phyloP scores from a whole-genome alignment of 2,888 invertebrate genomes.

The Eristalis tenax region DNA sequence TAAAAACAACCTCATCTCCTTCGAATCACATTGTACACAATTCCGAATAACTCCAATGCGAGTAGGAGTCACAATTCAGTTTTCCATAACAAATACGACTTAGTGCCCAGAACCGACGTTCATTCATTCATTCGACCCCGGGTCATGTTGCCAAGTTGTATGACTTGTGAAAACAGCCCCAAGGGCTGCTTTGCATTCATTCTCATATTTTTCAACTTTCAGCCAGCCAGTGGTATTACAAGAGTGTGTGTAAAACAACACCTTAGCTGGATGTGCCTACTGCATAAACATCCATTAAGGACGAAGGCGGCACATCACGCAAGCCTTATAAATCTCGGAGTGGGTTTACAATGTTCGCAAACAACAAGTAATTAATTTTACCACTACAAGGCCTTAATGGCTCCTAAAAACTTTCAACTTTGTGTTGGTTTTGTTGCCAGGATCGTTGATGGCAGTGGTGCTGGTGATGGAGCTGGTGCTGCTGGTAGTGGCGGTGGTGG shows the following conservation, averaged over 20 bases:
- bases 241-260: conserved; percentile 62
- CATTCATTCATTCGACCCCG: conserved; percentile 55
- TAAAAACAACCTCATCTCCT: conserved; percentile 32
- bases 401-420: conserved; percentile 80
- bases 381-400: conserved; percentile 81
- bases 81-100: conserved; percentile 56
- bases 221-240: conserved; percentile 26
- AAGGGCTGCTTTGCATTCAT: conserved; percentile 64
- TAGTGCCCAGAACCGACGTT: conserved; percentile 35
- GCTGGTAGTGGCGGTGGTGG: neutral
- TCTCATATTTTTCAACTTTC: conserved; percentile 42
- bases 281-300: conserved; percentile 72
- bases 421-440: conserved; percentile 69
- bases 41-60: neutral
- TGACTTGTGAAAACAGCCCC: conserved; percentile 70
- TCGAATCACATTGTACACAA: conserved; percentile 30
- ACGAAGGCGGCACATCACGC: conserved; percentile 79
- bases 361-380: conserved; percentile 82
- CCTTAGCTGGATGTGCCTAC: conserved; percentile 65
- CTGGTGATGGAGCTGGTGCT: neutral
- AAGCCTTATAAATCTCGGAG: conserved; percentile 79
- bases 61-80: neutral
- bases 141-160: conserved; percentile 71
- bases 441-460: conserved; percentile 1
- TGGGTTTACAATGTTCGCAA: conserved; percentile 80